phyloP scores from a whole-genome alignment of 2,797 vertebrate genomes.

The Sciurus vulgaris region DNA sequence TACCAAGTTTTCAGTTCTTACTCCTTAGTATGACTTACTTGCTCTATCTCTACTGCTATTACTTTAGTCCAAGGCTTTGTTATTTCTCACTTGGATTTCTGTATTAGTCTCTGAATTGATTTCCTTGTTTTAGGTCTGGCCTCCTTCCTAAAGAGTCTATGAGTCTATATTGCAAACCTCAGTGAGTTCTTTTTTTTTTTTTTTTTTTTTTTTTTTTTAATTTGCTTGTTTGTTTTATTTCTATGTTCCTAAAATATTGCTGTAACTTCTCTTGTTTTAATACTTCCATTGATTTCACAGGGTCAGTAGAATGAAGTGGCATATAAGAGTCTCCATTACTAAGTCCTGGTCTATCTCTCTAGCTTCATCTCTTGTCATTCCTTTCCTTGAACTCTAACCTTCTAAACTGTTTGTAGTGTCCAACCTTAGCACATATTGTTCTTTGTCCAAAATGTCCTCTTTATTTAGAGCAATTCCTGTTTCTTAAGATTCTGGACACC shows the following conservation, averaged over 20 bases:
- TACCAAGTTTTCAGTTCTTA: not conserved
- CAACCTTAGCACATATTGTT: not conserved
- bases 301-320: not conserved
- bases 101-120: conserved; percentile 5
- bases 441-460: not conserved
- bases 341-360: not conserved
- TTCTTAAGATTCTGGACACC: not conserved
- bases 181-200: not conserved
- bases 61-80: not conserved
- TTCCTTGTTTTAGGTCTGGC: not conserved
- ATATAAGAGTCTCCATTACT: not conserved
- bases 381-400: not conserved
- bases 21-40: not conserved
- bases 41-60: not conserved
- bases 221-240: conserved; percentile 41
- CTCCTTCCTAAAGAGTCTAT: not conserved
- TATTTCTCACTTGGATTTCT: conserved; percentile 9
- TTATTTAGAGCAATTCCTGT: not conserved
- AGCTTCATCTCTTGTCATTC: not conserved
- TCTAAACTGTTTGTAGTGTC: not conserved
- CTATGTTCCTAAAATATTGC: conserved; percentile 57
- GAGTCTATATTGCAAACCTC: not conserved
- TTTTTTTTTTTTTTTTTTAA: too few relatives aligned
- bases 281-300: not conserved
- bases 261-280: conserved; percentile 8